Percentiles rank a stretch among this genome's conserved stretches.
These are phyloP conservation scores for Portevinia maculata DNA, from an alignment of 2,888 invertebrate species.

Conservation along the genomic window DNA sequence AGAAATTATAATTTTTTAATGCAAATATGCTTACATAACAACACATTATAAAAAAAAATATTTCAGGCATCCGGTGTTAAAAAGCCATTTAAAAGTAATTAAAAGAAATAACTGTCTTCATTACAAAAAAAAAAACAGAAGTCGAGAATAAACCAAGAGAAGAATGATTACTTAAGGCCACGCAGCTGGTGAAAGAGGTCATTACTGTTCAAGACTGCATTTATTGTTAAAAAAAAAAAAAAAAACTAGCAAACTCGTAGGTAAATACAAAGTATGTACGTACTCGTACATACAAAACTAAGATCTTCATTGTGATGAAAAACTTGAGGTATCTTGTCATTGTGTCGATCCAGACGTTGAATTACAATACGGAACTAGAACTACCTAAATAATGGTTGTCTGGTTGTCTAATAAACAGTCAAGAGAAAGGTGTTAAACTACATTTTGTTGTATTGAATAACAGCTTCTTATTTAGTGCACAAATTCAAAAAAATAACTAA, in stretches of 20 bases:
- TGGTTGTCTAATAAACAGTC: too few relatives aligned
- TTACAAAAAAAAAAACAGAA: not conserved
- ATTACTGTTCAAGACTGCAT: slow-evolving; percentile 1
- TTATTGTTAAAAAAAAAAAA: not conserved
- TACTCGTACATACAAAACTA: not conserved
- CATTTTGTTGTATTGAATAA: too few relatives aligned
- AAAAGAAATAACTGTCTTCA: slow-evolving; percentile 30
- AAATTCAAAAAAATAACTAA: too few relatives aligned
- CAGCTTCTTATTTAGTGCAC: too few relatives aligned
- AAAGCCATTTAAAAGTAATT: slow-evolving; percentile 48
- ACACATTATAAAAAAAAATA: not conserved
- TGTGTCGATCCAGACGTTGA: too few relatives aligned
- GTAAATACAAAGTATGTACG: not conserved
- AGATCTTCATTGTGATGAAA: slow-evolving; percentile 2
- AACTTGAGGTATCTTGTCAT: not conserved
- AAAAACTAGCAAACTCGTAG: not conserved
- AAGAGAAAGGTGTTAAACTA: too few relatives aligned
- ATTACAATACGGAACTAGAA: too few relatives aligned
- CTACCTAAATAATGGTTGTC: too few relatives aligned
- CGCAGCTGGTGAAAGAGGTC: not conserved
- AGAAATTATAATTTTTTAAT: slow-evolving; percentile 1
- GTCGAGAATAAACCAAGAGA: not conserved
- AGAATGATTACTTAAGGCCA: not conserved
- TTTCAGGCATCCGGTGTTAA: slow-evolving; percentile 14
- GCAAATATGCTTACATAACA: not conserved